Conservation (phyloP, 2,113 vertebrate genomes). For the Scatophagus argus region DNA sequence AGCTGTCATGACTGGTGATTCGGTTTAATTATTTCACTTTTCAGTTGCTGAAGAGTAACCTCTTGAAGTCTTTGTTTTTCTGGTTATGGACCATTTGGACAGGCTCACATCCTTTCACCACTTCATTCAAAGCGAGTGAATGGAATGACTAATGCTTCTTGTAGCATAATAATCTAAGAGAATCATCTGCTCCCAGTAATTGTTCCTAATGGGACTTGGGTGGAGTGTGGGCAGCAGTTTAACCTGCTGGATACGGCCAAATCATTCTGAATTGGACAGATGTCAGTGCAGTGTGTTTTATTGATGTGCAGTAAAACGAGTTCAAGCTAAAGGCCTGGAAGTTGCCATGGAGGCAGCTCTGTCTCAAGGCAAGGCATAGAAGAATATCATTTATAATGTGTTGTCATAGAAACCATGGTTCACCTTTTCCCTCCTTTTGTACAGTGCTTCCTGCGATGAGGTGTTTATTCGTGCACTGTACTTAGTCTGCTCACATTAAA, state of each 20-base stretch:
- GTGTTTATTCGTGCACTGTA: slow-evolving; percentile 34
- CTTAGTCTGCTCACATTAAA: background rate
- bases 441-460: slow-evolving; percentile 35
- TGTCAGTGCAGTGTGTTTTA: slow-evolving; percentile 70
- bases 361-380: slow-evolving; percentile 67
- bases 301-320: slow-evolving; percentile 73
- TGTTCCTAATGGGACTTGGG: slow-evolving; percentile 19
- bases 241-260: slow-evolving; percentile 28
- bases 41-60: background rate
- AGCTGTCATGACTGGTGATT: background rate
- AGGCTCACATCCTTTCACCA: background rate
- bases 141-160: slow-evolving; percentile 5
- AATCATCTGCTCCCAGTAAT: slow-evolving; percentile 29
- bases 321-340: slow-evolving; percentile 58
- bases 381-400: slow-evolving; percentile 77
- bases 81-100: background rate
- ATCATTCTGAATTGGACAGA: slow-evolving; percentile 50
- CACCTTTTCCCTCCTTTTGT: slow-evolving; percentile 36
- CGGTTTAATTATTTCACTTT: background rate
- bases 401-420: slow-evolving; percentile 77
- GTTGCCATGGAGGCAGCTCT: slow-evolving; percentile 78
- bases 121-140: slow-evolving; percentile 6
- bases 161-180: background rate
- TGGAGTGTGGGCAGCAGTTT: slow-evolving; percentile 17
- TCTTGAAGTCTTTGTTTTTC: background rate